Conservation (phyloP, 2,888 invertebrate genomes). For the Brachypterus glaber region DNA sequence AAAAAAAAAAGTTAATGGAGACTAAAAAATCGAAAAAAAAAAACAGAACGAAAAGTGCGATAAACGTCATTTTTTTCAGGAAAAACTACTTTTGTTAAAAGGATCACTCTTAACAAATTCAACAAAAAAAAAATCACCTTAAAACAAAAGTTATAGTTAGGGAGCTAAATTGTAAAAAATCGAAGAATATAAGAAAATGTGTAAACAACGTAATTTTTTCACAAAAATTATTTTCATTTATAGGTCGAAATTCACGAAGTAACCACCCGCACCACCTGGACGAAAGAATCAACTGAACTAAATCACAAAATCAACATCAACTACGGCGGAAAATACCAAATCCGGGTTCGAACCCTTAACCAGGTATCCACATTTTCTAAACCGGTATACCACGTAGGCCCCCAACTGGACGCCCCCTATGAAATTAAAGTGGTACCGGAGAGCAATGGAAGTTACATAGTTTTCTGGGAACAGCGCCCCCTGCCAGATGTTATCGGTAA, state of each 20-base stretch:
- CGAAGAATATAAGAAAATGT: no score
- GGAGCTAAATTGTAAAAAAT: no score
- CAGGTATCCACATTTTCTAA: slow-evolving; percentile 41
- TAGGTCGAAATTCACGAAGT: slow-evolving; percentile 46
- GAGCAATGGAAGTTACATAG: slow-evolving; percentile 52
- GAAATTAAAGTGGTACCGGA: slow-evolving; percentile 52
- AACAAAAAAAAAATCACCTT: no score
- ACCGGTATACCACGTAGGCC: slow-evolving; percentile 46
- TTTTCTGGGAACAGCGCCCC: slow-evolving; percentile 54
- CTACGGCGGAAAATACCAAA: slow-evolving; percentile 45
- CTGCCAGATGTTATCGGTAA: slow-evolving; percentile 29
- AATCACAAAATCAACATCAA: slow-evolving; percentile 42
- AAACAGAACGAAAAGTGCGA: no score
- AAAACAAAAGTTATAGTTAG: no score
- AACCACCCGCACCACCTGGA: slow-evolving; percentile 38
- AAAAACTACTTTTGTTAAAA: no score
- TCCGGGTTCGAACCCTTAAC: slow-evolving; percentile 44
- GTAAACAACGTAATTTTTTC: no score
- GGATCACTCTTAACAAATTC: no score
- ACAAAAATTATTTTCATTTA: no score
- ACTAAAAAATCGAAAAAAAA: no score
- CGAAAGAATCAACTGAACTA: slow-evolving; percentile 19
- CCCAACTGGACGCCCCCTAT: slow-evolving; percentile 52
- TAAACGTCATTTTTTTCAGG: no score
- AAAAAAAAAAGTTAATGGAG: no score